phyloP scores from a whole-genome alignment of 2,113 vertebrate genomes.

The Jacana jacana region DNA sequence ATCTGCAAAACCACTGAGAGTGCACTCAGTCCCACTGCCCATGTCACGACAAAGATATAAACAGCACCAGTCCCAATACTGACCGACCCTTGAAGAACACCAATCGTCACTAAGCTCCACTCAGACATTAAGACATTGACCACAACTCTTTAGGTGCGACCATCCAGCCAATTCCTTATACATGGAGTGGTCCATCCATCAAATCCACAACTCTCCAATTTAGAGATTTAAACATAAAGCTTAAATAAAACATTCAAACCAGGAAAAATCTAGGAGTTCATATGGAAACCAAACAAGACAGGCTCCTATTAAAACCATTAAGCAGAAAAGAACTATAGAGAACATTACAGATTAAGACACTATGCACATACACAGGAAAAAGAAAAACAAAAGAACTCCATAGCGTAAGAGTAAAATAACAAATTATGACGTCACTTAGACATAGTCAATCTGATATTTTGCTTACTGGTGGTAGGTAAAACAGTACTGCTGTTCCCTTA shows the following conservation, averaged over 20 bases:
- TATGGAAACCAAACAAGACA: background rate
- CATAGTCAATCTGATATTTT: background rate
- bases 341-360: background rate
- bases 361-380: background rate
- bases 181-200: background rate
- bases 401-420: background rate
- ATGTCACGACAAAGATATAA: background rate
- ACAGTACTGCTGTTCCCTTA: background rate
- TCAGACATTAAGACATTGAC: background rate
- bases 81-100: background rate
- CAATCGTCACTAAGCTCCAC: background rate
- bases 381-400: rapidly evolving
- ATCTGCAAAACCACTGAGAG: background rate
- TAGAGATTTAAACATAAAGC: background rate
- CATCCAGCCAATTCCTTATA: background rate
- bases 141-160: background rate
- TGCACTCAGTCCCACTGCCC: background rate
- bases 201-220: background rate
- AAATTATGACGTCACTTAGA: background rate
- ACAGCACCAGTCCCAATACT: background rate
- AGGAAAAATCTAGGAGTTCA: background rate
- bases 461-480: background rate
- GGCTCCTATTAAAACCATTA: background rate
- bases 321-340: background rate
- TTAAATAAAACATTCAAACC: background rate